Percentiles rank a stretch among this genome's conserved stretches.
phyloP scores from a whole-genome alignment of 2,888 invertebrate genomes.

The Eupithecia vulgata region DNA sequence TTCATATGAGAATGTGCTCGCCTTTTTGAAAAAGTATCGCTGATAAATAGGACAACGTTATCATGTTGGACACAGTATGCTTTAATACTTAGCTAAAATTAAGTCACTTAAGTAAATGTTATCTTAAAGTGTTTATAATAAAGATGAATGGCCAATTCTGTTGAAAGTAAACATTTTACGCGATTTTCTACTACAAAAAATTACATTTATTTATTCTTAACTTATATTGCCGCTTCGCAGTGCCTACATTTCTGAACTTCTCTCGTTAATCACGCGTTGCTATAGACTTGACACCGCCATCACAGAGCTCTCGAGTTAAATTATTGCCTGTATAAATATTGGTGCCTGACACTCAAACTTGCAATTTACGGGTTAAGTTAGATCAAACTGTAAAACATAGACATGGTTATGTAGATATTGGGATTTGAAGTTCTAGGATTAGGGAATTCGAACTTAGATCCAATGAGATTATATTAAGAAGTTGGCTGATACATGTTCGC shows the following conservation, averaged over 20 bases:
- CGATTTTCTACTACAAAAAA: not conserved
- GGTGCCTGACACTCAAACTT: slow-evolving; percentile 38
- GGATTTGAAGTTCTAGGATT: slow-evolving; percentile 11
- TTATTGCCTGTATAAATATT: slow-evolving; percentile 49
- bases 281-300: slow-evolving; percentile 46
- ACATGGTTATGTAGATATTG: slow-evolving; percentile 6
- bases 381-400: slow-evolving; percentile 16
- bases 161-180: not conserved
- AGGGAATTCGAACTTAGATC: slow-evolving; percentile 7
- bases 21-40: too few relatives aligned
- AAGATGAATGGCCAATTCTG: not conserved
- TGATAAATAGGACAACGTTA: too few relatives aligned
- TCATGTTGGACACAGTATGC: too few relatives aligned
- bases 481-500: not conserved
- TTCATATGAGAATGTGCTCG: too few relatives aligned
- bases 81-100: too few relatives aligned
- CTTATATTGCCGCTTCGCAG: slow-evolving; percentile 5
- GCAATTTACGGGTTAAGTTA: slow-evolving; percentile 33
- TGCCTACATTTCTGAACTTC: slow-evolving; percentile 22
- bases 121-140: too few relatives aligned
- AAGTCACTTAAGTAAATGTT: too few relatives aligned
- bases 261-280: slow-evolving; percentile 53
- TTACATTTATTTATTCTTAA: not conserved
- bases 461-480: slow-evolving; percentile 1
- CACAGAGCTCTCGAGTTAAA: slow-evolving; percentile 45